Evolutionary conservation across 2,888 invertebrate species (phyloP).

Genomic region (Campoplex capitator): DNA sequence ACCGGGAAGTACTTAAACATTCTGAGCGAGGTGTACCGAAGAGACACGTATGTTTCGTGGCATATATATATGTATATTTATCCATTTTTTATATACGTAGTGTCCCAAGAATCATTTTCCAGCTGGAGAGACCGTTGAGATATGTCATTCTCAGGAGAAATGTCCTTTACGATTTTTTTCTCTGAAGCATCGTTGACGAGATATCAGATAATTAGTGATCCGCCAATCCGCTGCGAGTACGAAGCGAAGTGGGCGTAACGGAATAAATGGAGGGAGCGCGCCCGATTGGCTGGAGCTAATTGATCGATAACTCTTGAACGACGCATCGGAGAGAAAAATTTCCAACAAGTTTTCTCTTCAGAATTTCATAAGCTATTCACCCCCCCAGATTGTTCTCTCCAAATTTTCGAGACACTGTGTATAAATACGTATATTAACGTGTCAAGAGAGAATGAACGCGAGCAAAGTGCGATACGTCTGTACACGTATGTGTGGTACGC

Average conservation of each 20-base stretch:
- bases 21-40: conserved; percentile 73
- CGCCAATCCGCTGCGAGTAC: neutral
- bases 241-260: neutral
- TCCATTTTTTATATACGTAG: conserved; percentile 20
- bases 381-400: too few relatives aligned
- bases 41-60: conserved; percentile 44
- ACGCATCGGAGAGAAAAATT: neutral
- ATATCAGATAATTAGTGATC: neutral
- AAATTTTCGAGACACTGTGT: neutral
- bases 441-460: conserved; percentile 25
- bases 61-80: neutral
- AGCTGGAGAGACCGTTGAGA: neutral
- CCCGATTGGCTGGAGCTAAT: neutral
- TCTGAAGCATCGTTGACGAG: neutral
- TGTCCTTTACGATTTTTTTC: neutral
- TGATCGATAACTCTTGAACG: neutral
- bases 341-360: neutral
- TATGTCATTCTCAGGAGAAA: neutral
- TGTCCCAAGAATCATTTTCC: neutral
- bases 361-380: neutral
- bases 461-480: neutral
- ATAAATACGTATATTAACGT: neutral
- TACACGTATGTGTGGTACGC: conserved; percentile 28
- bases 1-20: conserved; percentile 80
- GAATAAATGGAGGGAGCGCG: neutral